These are phyloP conservation scores for Acleris cristana DNA, from an alignment of 2,888 invertebrate genomes.

Conservation along the genomic window DNA sequence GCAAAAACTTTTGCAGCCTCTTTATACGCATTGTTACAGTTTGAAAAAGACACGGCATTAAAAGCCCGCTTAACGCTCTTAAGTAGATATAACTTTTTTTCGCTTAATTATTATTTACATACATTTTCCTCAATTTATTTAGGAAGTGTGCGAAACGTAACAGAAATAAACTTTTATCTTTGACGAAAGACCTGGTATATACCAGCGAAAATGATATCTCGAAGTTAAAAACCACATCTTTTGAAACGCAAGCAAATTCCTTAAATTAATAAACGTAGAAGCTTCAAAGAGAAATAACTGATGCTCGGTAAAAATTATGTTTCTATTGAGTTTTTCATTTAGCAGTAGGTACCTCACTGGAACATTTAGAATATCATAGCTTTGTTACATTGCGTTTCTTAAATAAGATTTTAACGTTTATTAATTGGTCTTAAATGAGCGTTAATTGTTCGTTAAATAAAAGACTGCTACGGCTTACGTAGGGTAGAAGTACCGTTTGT, in stretches of 20 bases:
- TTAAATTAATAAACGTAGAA: slow-evolving; percentile 18
- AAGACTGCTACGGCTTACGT: too few relatives aligned
- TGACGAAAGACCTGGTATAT: neutral
- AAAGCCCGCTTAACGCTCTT: slow-evolving; percentile 47
- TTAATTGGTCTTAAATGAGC: slow-evolving; percentile 10
- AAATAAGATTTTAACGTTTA: slow-evolving; percentile 4
- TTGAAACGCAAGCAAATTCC: slow-evolving; percentile 19
- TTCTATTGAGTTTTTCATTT: slow-evolving; percentile 18
- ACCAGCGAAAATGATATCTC: slow-evolving; percentile 7
- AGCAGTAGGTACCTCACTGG: slow-evolving; percentile 1
- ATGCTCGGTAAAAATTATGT: slow-evolving; percentile 9
- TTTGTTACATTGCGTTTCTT: slow-evolving; percentile 9
- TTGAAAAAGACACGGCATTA: slow-evolving; percentile 44
- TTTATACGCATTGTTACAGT: slow-evolving; percentile 61
- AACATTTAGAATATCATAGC: neutral
- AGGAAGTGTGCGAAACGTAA: neutral
- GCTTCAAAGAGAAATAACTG: slow-evolving; percentile 28
- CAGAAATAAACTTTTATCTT: neutral
- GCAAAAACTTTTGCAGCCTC: slow-evolving; percentile 57
- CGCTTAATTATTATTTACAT: slow-evolving; percentile 13
- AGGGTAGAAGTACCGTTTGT: too few relatives aligned
- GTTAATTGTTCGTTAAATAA: neutral
- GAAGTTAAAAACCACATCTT: slow-evolving; percentile 8
- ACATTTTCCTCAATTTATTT: neutral
- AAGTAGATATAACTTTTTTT: slow-evolving; percentile 20